Evolutionary conservation across 2,888 invertebrate species (phyloP), one percentile per base, ranked within the genome.

Genomic region (Drosophila paramelanica): DNA sequence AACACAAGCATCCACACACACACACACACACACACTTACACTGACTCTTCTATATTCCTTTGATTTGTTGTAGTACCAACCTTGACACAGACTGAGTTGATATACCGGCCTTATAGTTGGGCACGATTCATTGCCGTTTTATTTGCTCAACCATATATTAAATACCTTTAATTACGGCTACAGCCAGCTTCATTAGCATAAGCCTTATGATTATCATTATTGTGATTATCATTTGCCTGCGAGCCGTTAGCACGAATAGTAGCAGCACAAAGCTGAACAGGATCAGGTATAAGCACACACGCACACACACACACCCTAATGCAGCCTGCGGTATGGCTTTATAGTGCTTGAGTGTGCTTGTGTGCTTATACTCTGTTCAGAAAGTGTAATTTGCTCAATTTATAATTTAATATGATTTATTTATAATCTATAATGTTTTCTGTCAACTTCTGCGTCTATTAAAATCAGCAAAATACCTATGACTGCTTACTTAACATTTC

Each of bases 111-210:
- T 20, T 43, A 31, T 33, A 53, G 33, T 33, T 43, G 53, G 42
- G 42, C 41, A 42, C 42, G 8, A 23, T 33, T 53, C 42, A 43
- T 7, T 14, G 50, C 6, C 51, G 46, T 52, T 57, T 47, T 14
- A 62, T 67, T 73, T 62, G 51, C 51, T 36, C 41, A 13, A 51
- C 31, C 68, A 45, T 56, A 47, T 46, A 53, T 43, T 33, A 59
- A 59, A 73, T 64, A 60, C 53, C 27, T 50, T 59, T 43, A 73
- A 69, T 73, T 69, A 60, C 50, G 23, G n/a, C 17, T 51, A 31
- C 3, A 31, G 43, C 10, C 38, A 23, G 27, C 23, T 31, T 46
- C 45, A 57, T 65, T 71, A 66, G 43, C 53, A 25, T 43, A 39
- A 52, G 43, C 31, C 23, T 17, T 27, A n/a, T 53, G 31, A 33